These are phyloP conservation scores for Streblospio benedicti DNA, from an alignment of 1,140 invertebrate species.

Conservation along the genomic window DNA sequence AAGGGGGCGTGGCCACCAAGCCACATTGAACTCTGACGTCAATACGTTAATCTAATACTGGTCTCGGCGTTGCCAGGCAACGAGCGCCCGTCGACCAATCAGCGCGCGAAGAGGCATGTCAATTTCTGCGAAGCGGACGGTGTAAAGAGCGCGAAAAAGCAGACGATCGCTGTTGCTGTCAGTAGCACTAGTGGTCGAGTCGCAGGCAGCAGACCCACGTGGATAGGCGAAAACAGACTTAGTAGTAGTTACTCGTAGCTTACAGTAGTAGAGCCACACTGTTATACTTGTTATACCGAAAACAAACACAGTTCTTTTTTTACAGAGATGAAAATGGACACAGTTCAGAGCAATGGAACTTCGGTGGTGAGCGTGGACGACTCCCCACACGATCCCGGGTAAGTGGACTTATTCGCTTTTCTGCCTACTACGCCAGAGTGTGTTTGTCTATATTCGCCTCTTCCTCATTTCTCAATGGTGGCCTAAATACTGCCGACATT, in stretches of 20 bases:
- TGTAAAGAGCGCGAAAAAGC: neutral
- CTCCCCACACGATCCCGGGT: conserved; percentile 5
- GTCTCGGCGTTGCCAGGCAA: conserved; percentile 13
- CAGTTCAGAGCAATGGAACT: neutral
- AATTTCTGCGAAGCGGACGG: neutral
- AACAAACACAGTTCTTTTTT: too few relatives aligned
- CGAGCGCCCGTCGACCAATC: conserved; percentile 1
- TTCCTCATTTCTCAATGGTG: neutral
- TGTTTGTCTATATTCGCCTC: neutral
- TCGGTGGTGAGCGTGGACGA: neutral
- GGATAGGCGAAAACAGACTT: neutral
- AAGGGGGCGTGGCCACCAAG: neutral
- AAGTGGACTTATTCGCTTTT: neutral
- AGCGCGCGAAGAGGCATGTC: neutral
- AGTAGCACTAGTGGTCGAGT: neutral
- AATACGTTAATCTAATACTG: too few relatives aligned
- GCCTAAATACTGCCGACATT: neutral
- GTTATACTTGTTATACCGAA: too few relatives aligned
- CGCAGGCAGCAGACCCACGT: neutral
- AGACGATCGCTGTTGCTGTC: neutral
- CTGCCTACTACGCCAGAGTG: neutral
- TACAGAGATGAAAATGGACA: conserved; percentile 13
- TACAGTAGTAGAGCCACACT: neutral
- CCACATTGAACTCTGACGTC: neutral
- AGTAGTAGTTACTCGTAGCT: neutral